These are phyloP conservation scores for Pseudococcus jackbeardsleyi DNA, from an alignment of 2,888 invertebrate genomes.

Conservation along the genomic window DNA sequence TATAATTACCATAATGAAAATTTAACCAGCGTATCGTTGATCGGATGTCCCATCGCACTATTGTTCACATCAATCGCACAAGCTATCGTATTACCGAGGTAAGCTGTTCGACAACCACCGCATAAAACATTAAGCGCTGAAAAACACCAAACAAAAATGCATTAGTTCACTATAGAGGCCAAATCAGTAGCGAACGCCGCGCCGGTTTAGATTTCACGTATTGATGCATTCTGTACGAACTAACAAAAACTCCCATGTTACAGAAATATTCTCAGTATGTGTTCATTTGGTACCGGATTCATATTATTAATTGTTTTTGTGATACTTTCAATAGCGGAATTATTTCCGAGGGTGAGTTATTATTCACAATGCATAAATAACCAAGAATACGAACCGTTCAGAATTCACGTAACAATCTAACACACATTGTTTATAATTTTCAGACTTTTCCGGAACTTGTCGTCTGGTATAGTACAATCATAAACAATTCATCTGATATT, in stretches of 20 bases:
- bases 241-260: constrained; percentile 29
- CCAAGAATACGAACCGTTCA: not conserved
- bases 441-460: constrained; percentile 72
- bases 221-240: no score
- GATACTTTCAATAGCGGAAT: constrained; percentile 70
- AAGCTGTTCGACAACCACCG: constrained; percentile 64
- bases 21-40: constrained; percentile 76
- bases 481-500: constrained; percentile 74
- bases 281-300: constrained; percentile 70
- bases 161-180: no score
- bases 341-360: constrained; percentile 70
- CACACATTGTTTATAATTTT: constrained; percentile 57
- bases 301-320: constrained; percentile 70
- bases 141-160: not conserved
- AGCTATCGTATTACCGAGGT: constrained; percentile 75
- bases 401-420: not conserved
- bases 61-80: constrained; percentile 73
- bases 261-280: constrained; percentile 70
- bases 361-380: not conserved
- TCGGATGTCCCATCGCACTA: constrained; percentile 77
- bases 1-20: constrained; percentile 78
- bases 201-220: no score
- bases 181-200: no score
- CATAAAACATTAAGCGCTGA: no score
- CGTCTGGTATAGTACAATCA: constrained; percentile 73